These are phyloP conservation scores for Phanerotoma sp. DNA, from an alignment of 2,888 invertebrate genomes.

Conservation along the genomic window DNA sequence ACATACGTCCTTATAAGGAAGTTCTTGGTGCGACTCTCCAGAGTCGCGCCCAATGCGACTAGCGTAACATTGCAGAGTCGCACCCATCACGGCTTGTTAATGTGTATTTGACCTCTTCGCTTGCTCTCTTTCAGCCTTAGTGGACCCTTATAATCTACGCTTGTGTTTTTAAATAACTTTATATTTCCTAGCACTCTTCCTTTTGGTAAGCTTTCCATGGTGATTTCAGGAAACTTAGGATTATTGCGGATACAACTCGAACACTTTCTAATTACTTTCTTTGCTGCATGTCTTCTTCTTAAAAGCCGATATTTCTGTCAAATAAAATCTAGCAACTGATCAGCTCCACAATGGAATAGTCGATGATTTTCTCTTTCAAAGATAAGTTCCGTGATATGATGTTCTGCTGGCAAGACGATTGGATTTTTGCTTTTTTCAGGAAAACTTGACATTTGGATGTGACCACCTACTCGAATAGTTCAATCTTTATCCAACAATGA, in stretches of 20 bases:
- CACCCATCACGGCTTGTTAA: too few species aligned
- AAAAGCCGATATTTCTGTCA: constrained; percentile 43
- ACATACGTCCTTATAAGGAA: too few species aligned
- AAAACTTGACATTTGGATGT: constrained; percentile 19
- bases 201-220: too few species aligned
- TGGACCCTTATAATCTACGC: background rate
- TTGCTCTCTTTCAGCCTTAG: too few species aligned
- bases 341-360: constrained; percentile 31
- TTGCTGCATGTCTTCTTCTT: constrained; percentile 33
- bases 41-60: too few species aligned
- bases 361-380: constrained; percentile 31
- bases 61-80: too few species aligned
- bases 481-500: constrained; percentile 21
- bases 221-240: too few species aligned
- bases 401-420: constrained; percentile 12
- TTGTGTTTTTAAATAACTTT: background rate
- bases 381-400: constrained; percentile 23
- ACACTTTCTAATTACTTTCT: too few species aligned
- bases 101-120: too few species aligned
- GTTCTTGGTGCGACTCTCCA: too few species aligned
- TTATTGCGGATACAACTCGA: too few species aligned
- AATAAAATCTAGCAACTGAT: constrained; percentile 28
- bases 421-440: constrained; percentile 15
- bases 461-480: constrained; percentile 23
- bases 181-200: too few species aligned